A percentile compares a stretch with the other conserved stretches of the same genome.
phyloP scores from a whole-genome alignment of 1,140 invertebrate species.

The Teleogryllus occipitalis region DNA sequence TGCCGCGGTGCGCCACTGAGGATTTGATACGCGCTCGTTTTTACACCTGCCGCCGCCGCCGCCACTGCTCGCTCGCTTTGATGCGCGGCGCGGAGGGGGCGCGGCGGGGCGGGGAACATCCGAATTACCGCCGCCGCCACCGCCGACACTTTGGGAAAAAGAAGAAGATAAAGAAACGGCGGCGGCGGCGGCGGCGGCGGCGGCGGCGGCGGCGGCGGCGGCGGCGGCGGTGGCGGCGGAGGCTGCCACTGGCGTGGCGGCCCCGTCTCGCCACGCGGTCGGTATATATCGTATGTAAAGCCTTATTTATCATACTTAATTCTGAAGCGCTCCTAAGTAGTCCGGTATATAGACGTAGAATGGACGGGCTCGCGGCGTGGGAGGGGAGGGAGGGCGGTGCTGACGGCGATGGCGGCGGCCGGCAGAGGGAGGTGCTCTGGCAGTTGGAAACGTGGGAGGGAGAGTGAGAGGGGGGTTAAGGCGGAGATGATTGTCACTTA shows the following conservation, averaged over 20 bases:
- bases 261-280: neutral
- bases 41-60: neutral
- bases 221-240: no score
- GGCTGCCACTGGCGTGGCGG: no score
- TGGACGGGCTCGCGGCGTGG: neutral
- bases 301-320: constrained; percentile 6
- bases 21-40: neutral
- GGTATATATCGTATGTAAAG: neutral
- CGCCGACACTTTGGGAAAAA: neutral
- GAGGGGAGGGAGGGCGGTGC: neutral
- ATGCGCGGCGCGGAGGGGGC: neutral
- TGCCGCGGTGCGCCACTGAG: neutral
- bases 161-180: neutral
- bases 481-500: no score
- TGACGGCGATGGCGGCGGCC: neutral
- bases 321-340: neutral
- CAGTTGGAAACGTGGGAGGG: neutral
- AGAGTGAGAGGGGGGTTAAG: no score
- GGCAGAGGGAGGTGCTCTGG: neutral
- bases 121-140: neutral
- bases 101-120: neutral
- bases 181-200: no score
- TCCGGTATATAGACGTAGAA: constrained; percentile 1
- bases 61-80: neutral
- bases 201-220: no score